These are phyloP conservation scores for Apotomis betuletana DNA, from an alignment of 2,888 invertebrate genomes.

Conservation along the genomic window DNA sequence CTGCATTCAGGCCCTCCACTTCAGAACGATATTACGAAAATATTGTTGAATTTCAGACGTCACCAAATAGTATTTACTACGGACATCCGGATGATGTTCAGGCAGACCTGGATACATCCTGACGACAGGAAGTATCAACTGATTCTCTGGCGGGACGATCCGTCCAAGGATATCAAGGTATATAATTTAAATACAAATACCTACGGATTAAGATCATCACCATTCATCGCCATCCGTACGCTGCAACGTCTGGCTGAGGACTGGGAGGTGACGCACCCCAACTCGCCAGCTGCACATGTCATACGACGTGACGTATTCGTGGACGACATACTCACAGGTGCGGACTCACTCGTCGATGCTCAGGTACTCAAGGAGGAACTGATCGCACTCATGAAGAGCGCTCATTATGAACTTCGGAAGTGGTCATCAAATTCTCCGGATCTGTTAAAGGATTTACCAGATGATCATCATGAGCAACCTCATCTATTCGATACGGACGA, in stretches of 20 bases:
- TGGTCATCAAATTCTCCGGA: conserved; percentile 21
- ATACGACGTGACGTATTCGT: too few relatives aligned
- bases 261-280: background rate
- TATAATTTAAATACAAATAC: conserved; percentile 27
- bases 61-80: conserved; percentile 3
- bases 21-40: conserved; percentile 6
- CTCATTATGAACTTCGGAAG: conserved; percentile 26
- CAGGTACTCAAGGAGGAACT: conserved; percentile 11
- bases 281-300: too few relatives aligned
- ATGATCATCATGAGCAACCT: conserved; percentile 18
- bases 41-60: background rate
- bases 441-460: conserved; percentile 14
- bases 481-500: conserved; percentile 1
- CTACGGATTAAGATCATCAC: conserved; percentile 35
- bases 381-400: background rate
- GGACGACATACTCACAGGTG: conserved; percentile 5
- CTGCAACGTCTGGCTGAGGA: conserved; percentile 25
- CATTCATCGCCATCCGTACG: conserved; percentile 25
- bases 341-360: conserved; percentile 8
- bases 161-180: background rate
- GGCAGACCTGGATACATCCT: conserved; percentile 10
- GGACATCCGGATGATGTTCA: conserved; percentile 16
- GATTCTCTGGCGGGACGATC: background rate
- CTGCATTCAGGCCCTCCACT: background rate
- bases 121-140: conserved; percentile 16